These are phyloP conservation scores for Drosophila carrolli DNA, from an alignment of 1,140 invertebrate genomes.

Conservation along the genomic window DNA sequence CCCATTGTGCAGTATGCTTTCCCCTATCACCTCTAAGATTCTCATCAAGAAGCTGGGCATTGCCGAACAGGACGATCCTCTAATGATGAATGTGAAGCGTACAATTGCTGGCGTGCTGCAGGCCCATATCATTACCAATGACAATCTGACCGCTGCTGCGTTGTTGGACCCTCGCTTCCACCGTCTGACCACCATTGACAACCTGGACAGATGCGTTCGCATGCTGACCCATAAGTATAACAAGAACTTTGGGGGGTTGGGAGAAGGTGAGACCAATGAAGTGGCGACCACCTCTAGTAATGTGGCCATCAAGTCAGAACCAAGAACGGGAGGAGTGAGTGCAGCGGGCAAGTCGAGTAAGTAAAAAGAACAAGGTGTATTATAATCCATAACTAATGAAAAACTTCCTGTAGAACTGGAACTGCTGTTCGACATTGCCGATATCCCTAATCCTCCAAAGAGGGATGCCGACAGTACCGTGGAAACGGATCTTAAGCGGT, in stretches of 20 bases:
- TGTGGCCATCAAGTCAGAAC: constrained; percentile 62
- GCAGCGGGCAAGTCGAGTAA: constrained; percentile 70
- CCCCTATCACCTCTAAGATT: constrained; percentile 80
- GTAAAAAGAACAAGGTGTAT: background rate
- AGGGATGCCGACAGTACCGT: constrained; percentile 61
- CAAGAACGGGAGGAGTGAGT: constrained; percentile 14
- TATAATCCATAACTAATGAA: background rate
- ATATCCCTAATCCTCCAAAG: constrained; percentile 51
- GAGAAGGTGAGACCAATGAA: constrained; percentile 37
- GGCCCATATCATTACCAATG: constrained; percentile 61
- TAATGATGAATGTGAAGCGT: constrained; percentile 69
- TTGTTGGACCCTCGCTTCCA: constrained; percentile 79
- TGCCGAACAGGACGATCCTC: constrained; percentile 65
- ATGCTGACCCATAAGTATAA: constrained; percentile 72
- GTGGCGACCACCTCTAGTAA: constrained; percentile 42
- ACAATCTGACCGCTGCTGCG: constrained; percentile 73
- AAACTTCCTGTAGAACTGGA: constrained; percentile 61
- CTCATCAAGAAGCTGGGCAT: constrained; percentile 74
- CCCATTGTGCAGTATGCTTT: constrained; percentile 76
- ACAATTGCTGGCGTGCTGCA: constrained; percentile 70
- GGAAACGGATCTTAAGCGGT: constrained; percentile 77
- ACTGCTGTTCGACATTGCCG: constrained; percentile 75
- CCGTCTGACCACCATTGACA: constrained; percentile 75
- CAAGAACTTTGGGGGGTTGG: constrained; percentile 41
- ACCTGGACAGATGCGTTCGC: constrained; percentile 60